Evolutionary conservation across 2,888 invertebrate species (phyloP).

Genomic region (Mimas tiliae): DNA sequence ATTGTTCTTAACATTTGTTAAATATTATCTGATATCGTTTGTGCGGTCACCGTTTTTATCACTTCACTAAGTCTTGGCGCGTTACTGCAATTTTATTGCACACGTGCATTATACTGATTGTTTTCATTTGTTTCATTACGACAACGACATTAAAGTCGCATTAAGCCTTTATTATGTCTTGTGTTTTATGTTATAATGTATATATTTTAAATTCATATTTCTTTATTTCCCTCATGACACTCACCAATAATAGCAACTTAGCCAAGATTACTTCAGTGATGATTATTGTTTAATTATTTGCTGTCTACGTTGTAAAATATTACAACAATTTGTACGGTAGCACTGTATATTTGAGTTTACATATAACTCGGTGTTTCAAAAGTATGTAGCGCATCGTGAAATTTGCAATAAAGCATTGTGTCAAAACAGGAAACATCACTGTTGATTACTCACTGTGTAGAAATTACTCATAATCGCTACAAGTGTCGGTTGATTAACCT

Average conservation of each 20-base stretch:
- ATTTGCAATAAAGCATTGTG: slow-evolving; percentile 34
- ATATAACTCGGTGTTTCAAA: not conserved
- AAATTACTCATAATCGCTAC: slow-evolving; percentile 53
- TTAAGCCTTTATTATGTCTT: not conserved
- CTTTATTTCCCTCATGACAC: slow-evolving; percentile 3
- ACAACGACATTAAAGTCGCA: slow-evolving; percentile 21
- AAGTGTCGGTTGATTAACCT: slow-evolving; percentile 54
- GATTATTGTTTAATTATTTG: not conserved
- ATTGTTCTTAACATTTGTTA: slow-evolving; percentile 74
- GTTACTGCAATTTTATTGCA: slow-evolving; percentile 37
- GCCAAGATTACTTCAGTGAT: slow-evolving; percentile 1
- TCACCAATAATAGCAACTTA: not conserved
- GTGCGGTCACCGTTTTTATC: slow-evolving; percentile 51
- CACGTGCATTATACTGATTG: slow-evolving; percentile 27
- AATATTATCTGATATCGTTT: slow-evolving; percentile 79
- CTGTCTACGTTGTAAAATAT: not conserved
- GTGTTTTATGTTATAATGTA: slow-evolving; percentile 14
- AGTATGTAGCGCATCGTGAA: slow-evolving; percentile 7
- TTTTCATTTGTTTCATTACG: slow-evolving; percentile 28
- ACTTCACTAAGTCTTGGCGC: slow-evolving; percentile 1
- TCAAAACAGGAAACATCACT: slow-evolving; percentile 57
- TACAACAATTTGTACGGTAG: not conserved
- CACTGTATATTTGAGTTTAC: not conserved
- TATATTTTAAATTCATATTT: not conserved
- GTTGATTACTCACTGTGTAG: slow-evolving; percentile 48